Percentiles rank a stretch among this genome's conserved stretches.
Conservation (phyloP, 1,140 invertebrate genomes). For the Hypothenemus hampei region DNA sequence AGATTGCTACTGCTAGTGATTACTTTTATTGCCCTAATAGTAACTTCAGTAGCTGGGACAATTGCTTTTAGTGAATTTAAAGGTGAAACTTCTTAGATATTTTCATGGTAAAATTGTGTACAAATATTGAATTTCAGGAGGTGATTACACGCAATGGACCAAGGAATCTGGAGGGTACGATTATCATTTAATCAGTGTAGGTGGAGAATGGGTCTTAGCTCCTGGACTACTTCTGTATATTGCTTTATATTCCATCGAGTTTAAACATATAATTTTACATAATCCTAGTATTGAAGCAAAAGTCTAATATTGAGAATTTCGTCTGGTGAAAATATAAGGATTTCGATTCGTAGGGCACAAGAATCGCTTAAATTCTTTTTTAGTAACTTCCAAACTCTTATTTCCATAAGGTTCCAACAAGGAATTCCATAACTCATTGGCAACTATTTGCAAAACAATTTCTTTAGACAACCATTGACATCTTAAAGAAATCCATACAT, state of each 20-base stretch:
- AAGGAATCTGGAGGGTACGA: conserved; percentile 19
- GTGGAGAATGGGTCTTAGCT: conserved; percentile 24
- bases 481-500: conserved; percentile 27
- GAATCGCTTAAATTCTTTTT: conserved; percentile 27
- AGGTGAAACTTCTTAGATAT: neutral
- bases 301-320: too few relatives aligned
- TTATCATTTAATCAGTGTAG: conserved; percentile 22
- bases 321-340: conserved; percentile 25
- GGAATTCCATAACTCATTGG: conserved; percentile 59
- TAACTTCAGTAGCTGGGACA: neutral
- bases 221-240: conserved; percentile 17
- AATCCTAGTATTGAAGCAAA: conserved; percentile 17
- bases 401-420: conserved; percentile 50
- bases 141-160: conserved; percentile 30
- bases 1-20: neutral
- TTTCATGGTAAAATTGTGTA: neutral
- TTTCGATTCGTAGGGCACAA: conserved; percentile 25
- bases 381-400: conserved; percentile 43
- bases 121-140: conserved; percentile 22
- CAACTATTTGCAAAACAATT: conserved; percentile 25
- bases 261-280: conserved; percentile 11
- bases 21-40: neutral
- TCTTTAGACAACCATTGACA: too few relatives aligned
- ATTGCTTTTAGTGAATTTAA: neutral
- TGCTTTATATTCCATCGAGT: conserved; percentile 9